Evolutionary conservation across 2,888 invertebrate species (phyloP), one percentile per base, ranked within the genome.

Genomic region (Eurois occulta): DNA sequence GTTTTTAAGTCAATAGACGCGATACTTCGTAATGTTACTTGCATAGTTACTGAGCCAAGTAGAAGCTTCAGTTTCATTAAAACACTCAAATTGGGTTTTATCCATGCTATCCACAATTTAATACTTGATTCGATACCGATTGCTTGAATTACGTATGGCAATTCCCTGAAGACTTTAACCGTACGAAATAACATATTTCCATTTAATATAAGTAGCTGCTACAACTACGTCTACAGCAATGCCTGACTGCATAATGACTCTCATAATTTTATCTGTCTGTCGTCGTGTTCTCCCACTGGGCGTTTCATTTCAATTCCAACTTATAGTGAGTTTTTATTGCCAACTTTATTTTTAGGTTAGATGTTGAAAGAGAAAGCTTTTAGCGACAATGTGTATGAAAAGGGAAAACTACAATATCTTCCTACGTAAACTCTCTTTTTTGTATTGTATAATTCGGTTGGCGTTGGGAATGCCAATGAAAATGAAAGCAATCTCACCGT

Each of bases 401-500:
- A 74, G 55, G 16, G 55, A 75, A 68, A 60, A 58, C 72, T 77
- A 46, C 28, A 60, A 60, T 72, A 75, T 64, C 43, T 66, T 72
- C 72, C 52, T 66, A 72, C 43, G 58, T 43, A 64, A 52, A 71
- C 60, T 66, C 35, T 58, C 60, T 72, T 84, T 65, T 55, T 58
- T 72, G 58, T 72, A 75, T 72, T 85, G 68, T 74, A 76, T 76
- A 75, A 85, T 75, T 85, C 65, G 32, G 65, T 79, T 64, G 71
- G 77, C 58, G 69, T 68, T 65, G 58, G 6, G 60, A 66, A 83
- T 71, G 62, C 73, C 80, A 77, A 86, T 83, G 75, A 58, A 65
- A 80, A 85, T 76, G 66, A 67, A 83, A 73, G 80, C 83, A 86
- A 85, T 85, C 80, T 80, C 75, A 48, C 58, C 32, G 75, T 75